These are phyloP conservation scores for Buteo buteo DNA, from an alignment of 2,113 vertebrate genomes.

Conservation along the genomic window DNA sequence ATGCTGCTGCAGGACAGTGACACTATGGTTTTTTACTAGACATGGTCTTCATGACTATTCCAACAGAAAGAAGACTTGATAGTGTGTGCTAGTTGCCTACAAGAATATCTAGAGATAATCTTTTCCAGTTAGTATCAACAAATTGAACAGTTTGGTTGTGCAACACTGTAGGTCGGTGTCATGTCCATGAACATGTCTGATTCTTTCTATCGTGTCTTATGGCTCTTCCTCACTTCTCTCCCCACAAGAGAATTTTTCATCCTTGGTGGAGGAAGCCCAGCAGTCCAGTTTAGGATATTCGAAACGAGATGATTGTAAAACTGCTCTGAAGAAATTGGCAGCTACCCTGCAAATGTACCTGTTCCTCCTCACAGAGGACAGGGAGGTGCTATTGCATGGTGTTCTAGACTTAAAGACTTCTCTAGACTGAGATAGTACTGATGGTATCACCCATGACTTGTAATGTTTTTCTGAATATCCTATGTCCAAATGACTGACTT, in stretches of 20 bases:
- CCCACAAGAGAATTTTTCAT: not conserved
- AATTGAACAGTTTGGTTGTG: not conserved
- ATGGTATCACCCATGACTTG: not conserved
- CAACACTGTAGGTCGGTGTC: not conserved
- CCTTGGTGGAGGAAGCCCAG: not conserved
- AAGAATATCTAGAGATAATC: not conserved
- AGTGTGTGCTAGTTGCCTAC: not conserved
- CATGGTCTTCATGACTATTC: not conserved
- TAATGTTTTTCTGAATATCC: not conserved
- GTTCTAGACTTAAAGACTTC: not conserved
- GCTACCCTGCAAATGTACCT: not conserved
- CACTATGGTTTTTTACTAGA: not conserved
- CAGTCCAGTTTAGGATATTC: not conserved
- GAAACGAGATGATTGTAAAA: not conserved
- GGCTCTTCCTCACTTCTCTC: not conserved
- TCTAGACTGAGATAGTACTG: not conserved
- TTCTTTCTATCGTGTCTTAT: accelerated
- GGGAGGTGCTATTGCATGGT: not conserved
- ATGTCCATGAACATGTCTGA: not conserved
- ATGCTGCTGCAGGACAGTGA: not conserved
- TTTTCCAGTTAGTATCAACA: not conserved
- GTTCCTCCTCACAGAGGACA: not conserved
- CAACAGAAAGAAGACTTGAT: not conserved
- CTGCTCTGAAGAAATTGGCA: not conserved
- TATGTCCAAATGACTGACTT: not conserved